Evolutionary conservation across 2,888 invertebrate genomes (phyloP).

Genomic region (Drosophila vallismaia): DNA sequence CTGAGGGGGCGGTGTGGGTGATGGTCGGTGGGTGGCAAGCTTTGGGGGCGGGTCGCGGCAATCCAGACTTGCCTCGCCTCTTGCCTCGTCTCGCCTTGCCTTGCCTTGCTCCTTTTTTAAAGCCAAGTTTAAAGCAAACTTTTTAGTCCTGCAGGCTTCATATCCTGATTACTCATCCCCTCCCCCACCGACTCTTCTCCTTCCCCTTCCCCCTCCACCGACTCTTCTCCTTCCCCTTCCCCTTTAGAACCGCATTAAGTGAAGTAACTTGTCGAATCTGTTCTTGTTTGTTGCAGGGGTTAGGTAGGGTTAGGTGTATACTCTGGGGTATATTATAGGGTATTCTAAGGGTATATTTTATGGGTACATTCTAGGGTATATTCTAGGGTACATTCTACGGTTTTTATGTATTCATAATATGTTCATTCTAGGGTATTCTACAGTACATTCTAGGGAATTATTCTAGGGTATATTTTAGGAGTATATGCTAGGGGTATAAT

Average conservation of each 20-base stretch:
- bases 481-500: too few relatives aligned
- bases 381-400: too few relatives aligned
- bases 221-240: too few relatives aligned
- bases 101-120: slow-evolving; percentile 40
- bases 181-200: too few relatives aligned
- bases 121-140: slow-evolving; percentile 54
- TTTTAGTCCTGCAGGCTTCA: slow-evolving; percentile 23
- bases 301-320: not conserved
- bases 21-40: slow-evolving; percentile 6
- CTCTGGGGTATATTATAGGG: not conserved
- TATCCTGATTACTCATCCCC: not conserved
- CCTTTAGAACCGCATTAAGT: slow-evolving; percentile 37
- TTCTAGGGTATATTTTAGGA: too few relatives aligned
- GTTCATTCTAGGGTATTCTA: too few relatives aligned
- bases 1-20: not conserved
- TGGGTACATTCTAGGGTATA: too few relatives aligned
- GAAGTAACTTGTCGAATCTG: slow-evolving; percentile 59
- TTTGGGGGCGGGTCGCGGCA: slow-evolving; percentile 4
- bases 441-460: too few relatives aligned
- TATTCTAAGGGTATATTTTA: not conserved
- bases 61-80: too few relatives aligned
- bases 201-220: not conserved
- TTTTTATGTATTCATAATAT: too few relatives aligned
- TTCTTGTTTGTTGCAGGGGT: slow-evolving; percentile 9
- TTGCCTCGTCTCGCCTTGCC: too few relatives aligned